Percentiles rank a stretch among this genome's conserved stretches.
Conservation (phyloP, 1,140 invertebrate genomes). For the Eumaeus atala region DNA sequence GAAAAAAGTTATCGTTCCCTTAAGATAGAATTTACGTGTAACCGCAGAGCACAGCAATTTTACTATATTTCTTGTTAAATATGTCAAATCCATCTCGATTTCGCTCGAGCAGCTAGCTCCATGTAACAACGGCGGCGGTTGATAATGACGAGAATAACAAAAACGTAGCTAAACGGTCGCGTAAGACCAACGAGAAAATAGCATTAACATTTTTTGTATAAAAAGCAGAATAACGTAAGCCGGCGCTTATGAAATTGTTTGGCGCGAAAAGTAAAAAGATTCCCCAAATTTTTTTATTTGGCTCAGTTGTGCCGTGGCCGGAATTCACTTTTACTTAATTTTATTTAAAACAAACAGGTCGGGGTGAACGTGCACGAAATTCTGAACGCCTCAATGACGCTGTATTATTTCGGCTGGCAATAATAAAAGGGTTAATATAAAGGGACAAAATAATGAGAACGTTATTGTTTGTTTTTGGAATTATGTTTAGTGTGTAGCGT, state of each 20-base stretch:
- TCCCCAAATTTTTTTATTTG: conserved; percentile 65
- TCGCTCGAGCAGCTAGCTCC: too few relatives aligned
- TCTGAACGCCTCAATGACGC: conserved; percentile 43
- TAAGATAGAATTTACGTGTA: too few relatives aligned
- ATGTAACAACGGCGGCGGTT: too few relatives aligned
- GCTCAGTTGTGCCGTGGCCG: conserved; percentile 38
- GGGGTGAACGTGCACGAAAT: conserved; percentile 59
- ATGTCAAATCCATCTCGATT: too few relatives aligned
- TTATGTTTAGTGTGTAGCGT: conserved; percentile 7
- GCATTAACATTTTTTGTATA: neutral
- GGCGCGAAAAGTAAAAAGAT: conserved; percentile 42
- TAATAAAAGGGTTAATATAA: conserved; percentile 32
- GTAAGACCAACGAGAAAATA: too few relatives aligned
- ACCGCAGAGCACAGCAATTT: too few relatives aligned
- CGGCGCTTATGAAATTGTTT: conserved; percentile 10
- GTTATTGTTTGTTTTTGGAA: conserved; percentile 20
- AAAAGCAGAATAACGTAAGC: conserved; percentile 19
- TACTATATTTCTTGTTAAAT: too few relatives aligned
- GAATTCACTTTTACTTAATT: conserved; percentile 68
- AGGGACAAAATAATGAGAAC: conserved; percentile 9
- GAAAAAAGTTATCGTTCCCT: too few relatives aligned
- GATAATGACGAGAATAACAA: too few relatives aligned
- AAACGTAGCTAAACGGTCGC: too few relatives aligned
- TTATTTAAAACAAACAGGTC: conserved; percentile 69
- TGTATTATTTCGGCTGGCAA: conserved; percentile 51